These are phyloP conservation scores for Lucilia cuprina DNA, from an alignment of 1,140 invertebrate genomes.

Conservation along the genomic window DNA sequence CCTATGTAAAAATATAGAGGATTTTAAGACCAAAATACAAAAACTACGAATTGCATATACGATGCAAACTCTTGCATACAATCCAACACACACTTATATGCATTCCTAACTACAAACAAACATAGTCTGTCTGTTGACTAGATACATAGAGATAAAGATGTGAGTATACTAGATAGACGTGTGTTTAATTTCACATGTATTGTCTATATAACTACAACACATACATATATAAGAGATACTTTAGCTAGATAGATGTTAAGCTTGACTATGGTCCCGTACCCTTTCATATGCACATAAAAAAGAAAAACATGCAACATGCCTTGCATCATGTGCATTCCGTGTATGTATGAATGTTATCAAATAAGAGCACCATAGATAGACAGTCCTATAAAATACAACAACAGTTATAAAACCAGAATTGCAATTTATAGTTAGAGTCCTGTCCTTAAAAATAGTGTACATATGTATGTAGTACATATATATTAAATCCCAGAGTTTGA, in stretches of 20 bases:
- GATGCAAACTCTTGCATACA: background rate
- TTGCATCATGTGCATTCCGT: background rate
- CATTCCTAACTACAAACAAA: background rate
- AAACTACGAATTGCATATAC: background rate
- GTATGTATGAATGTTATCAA: background rate
- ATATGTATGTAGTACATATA: too few relatives aligned
- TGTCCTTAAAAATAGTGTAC: background rate
- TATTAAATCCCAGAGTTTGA: background rate
- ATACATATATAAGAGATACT: background rate
- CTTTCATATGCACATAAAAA: too few relatives aligned
- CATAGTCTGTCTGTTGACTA: background rate
- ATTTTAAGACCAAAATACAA: background rate
- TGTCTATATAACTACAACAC: background rate
- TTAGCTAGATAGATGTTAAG: background rate
- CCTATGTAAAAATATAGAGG: background rate
- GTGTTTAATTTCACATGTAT: background rate
- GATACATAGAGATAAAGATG: background rate
- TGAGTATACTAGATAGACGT: background rate
- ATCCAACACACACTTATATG: too few relatives aligned
- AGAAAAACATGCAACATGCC: background rate
- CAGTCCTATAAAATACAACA: background rate
- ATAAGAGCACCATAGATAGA: background rate
- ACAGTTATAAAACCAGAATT: background rate
- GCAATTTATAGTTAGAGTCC: background rate
- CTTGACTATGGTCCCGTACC: background rate